A percentile compares a stretch with the other conserved stretches of the same genome.
phyloP scores from a whole-genome alignment of 2,113 vertebrate species.

The Erinaceus europaeus region DNA sequence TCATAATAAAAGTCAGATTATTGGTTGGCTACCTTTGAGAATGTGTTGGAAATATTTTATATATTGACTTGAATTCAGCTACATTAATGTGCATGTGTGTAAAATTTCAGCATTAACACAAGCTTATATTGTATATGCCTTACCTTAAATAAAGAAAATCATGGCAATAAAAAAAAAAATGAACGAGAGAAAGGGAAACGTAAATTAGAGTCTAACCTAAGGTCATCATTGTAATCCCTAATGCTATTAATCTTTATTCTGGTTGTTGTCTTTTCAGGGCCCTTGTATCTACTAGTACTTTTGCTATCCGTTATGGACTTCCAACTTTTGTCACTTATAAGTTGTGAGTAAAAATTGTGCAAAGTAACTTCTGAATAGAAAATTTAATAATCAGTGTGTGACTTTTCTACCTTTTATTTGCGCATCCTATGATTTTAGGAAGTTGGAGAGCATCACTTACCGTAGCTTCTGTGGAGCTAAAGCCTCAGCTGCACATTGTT shows the following conservation, averaged over 20 bases:
- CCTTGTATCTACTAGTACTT: not conserved
- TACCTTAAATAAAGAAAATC: not conserved
- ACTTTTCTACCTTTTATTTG: not conserved
- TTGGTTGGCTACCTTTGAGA: not conserved
- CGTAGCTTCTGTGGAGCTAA: rapidly evolving
- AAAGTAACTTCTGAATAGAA: not conserved
- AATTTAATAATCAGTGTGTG: not conserved
- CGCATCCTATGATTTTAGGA: not conserved
- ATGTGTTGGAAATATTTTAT: not conserved
- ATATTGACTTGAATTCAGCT: not conserved
- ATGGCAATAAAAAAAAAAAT: not conserved
- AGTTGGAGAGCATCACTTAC: not conserved
- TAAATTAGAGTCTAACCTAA: not conserved
- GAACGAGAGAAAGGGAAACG: not conserved
- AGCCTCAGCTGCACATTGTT: not conserved
- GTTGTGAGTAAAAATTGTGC: not conserved
- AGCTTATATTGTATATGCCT: not conserved
- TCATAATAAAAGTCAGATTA: not conserved
- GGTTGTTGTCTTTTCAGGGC: not conserved
- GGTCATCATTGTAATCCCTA: not conserved
- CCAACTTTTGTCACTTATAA: not conserved
- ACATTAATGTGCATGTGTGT: not conserved
- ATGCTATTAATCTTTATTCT: not conserved
- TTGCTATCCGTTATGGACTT: not conserved
- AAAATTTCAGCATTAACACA: not conserved